Evolutionary conservation across 2,888 invertebrate genomes (phyloP), one percentile per base, ranked within the genome.

Genomic region (Cylloceria caligata): DNA sequence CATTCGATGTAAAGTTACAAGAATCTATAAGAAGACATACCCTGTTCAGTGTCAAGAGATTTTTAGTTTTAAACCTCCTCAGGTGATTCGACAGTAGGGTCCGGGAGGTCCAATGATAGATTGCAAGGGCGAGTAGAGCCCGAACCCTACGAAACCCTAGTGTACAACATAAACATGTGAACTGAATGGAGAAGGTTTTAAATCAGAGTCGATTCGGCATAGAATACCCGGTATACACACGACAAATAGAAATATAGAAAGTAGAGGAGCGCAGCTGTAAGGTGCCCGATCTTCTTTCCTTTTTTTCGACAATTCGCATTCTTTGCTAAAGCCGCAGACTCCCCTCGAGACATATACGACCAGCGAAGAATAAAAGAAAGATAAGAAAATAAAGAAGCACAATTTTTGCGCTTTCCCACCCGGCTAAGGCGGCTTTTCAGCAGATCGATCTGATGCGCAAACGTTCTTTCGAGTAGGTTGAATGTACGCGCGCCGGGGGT

Each of bases 381-480:
- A 57, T 2, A 27, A 57, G 19, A 57, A 19, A 65, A 19, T 34
- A 60, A 65, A 45, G 57, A 6, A 45, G 34, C 64, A 64, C 6
- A 9, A 34, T 27, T 62, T 49, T 62, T 36, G 16, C 19, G 27
- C 42, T 55, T 30, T 60, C 36, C 39, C 21, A 7, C 7, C 9
- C 30, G 3, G 24, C n/a, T 21, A 49, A 68, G 34, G 30, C 34
- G 47, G 39, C 34, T 65, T 49, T 39, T 47, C 45, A n/a, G 34
- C 57, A 55, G 57, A 80, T 75, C 71, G 80, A 75, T 80, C 42
- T 45, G 47, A 69, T 47, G 45, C 64, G 69, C 36, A 45, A 36
- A 36, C 64, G 47, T 67, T 52, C 30, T 49, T 2, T 21, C 5
- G 7, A 6, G 11, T 39, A 16, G 16, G 19, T 19, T 19, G 19